Evolutionary conservation across 2,888 invertebrate genomes (phyloP).

Genomic region (Callyntrura sp.): DNA sequence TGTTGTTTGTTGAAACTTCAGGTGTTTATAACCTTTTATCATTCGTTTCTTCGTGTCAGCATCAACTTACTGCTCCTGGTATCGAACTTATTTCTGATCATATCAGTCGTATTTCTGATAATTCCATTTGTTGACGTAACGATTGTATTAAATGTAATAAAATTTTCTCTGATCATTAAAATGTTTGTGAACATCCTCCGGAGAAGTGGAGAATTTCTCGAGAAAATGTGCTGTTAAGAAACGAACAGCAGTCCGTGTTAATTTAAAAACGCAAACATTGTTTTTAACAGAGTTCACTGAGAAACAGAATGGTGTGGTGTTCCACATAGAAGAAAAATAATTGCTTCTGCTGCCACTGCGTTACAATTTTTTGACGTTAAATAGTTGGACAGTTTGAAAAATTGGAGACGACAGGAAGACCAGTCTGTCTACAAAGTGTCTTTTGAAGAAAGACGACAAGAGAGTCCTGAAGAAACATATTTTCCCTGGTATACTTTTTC

Average conservation of each 20-base stretch:
- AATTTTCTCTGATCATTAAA: too few species aligned
- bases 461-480: constrained; percentile 13
- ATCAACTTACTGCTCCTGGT: too few species aligned
- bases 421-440: constrained; percentile 31
- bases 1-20: too few species aligned
- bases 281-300: constrained; percentile 4
- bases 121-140: too few species aligned
- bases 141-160: too few species aligned
- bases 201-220: not conserved
- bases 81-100: too few species aligned
- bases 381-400: constrained; percentile 70
- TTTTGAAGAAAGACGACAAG: not conserved
- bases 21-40: too few species aligned
- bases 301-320: not conserved
- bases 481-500: constrained; percentile 24
- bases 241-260: not conserved
- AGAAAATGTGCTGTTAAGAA: too few species aligned
- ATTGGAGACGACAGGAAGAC: constrained; percentile 72
- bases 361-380: constrained; percentile 22
- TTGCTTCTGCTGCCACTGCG: constrained; percentile 20
- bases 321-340: constrained; percentile 20
- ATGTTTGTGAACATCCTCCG: not conserved
- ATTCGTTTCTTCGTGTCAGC: too few species aligned
- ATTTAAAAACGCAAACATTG: not conserved
- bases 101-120: too few species aligned